Conservation (phyloP, 2,113 vertebrate species). For the Hydrolagus affinis region DNA sequence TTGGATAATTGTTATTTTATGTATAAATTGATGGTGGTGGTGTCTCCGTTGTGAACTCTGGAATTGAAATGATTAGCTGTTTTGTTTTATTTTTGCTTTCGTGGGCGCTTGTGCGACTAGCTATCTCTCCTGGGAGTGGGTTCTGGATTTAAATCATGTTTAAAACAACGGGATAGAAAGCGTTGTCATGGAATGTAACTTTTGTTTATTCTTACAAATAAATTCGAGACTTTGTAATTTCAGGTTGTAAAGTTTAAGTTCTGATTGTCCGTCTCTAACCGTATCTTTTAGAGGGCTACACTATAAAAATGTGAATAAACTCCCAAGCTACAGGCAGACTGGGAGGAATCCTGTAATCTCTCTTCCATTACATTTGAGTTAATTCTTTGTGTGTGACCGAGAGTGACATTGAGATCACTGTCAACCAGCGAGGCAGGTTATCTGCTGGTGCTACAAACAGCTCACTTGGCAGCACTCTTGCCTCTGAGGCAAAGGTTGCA, state of each 20-base stretch:
- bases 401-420: not conserved
- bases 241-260: not conserved
- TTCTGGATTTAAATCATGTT: conserved; percentile 3
- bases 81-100: not conserved
- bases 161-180: not conserved
- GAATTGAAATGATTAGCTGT: no score
- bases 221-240: conserved; percentile 25
- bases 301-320: conserved; percentile 27
- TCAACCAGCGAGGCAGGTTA: no score
- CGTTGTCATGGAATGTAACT: not conserved
- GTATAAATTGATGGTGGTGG: not conserved
- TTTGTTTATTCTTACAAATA: conserved; percentile 17
- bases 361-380: not conserved
- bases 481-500: no score
- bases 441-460: no score
- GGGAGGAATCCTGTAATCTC: not conserved
- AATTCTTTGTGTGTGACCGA: not conserved
- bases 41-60: not conserved
- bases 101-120: no score
- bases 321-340: not conserved
- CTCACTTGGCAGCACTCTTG: no score
- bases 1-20: conserved; percentile 14
- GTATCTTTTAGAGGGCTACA: not conserved
- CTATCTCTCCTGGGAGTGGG: no score
- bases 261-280: not conserved